phyloP scores from a whole-genome alignment of 2,797 vertebrate species.

The Mus spretus region DNA sequence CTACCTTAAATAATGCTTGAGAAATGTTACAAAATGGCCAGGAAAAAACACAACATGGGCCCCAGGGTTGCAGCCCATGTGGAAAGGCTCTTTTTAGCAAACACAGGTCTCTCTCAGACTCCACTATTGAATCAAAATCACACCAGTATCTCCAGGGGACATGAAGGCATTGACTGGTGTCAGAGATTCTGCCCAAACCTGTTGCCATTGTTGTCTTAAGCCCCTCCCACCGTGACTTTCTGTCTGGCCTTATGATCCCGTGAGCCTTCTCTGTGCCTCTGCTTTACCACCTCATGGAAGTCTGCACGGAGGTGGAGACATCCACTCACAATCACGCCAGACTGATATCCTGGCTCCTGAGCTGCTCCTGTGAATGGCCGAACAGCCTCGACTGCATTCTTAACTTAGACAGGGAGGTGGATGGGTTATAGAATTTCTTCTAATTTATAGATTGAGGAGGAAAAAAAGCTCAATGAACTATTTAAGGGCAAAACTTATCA shows the following conservation, averaged over 20 bases:
- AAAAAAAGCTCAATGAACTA: constrained; percentile 41
- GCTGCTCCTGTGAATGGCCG: not conserved
- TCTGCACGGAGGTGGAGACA: not conserved
- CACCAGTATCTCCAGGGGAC: not conserved
- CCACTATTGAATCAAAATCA: not conserved
- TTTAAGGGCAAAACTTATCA: not conserved
- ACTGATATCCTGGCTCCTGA: accelerated
- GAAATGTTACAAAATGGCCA: constrained; percentile 8
- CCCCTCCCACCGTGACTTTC: not conserved
- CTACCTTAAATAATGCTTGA: constrained; percentile 63
- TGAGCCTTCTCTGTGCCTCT: accelerated
- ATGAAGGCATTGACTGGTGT: accelerated
- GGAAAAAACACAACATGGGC: constrained; percentile 48
- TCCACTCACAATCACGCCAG: not conserved
- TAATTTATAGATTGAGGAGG: not conserved
- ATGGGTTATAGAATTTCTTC: not conserved
- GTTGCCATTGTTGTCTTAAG: accelerated
- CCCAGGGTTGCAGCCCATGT: not conserved
- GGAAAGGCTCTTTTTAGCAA: not conserved
- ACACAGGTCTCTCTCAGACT: not conserved
- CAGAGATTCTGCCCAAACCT: not conserved
- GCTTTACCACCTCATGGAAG: not conserved
- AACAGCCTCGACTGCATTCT: not conserved
- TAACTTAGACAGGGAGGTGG: not conserved
- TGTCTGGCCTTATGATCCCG: not conserved